Evolutionary conservation across 2,888 invertebrate genomes (phyloP).

Genomic region (Callyntrura sp.): DNA sequence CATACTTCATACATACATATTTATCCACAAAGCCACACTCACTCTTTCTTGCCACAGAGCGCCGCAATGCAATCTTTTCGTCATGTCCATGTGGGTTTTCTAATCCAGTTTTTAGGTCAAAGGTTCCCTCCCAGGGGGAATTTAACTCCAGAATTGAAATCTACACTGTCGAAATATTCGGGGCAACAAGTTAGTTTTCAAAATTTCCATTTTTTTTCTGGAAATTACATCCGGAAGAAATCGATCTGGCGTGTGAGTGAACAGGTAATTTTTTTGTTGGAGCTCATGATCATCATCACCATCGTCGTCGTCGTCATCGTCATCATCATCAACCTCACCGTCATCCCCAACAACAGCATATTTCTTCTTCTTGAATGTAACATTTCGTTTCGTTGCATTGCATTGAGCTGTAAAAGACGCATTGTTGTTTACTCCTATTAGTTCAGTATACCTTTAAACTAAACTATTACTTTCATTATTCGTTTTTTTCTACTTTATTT

Average conservation of each 20-base stretch:
- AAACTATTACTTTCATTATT: conserved; percentile 72
- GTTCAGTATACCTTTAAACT: conserved; percentile 50
- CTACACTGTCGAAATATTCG: conserved; percentile 66
- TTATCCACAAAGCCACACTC: conserved; percentile 53
- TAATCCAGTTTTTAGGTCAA: conserved; percentile 69
- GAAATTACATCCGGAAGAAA: conserved; percentile 66
- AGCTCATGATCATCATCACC: conserved; percentile 48
- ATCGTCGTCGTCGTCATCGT: conserved; percentile 55
- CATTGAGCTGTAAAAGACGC: conserved; percentile 72
- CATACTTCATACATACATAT: conserved; percentile 28
- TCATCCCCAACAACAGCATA: conserved; percentile 44
- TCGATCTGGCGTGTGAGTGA: conserved; percentile 63
- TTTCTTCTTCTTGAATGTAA: conserved; percentile 44
- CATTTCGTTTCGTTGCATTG: conserved; percentile 63
- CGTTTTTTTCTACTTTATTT: conserved; percentile 36
- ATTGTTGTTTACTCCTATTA: conserved; percentile 65
- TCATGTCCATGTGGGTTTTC: conserved; percentile 80
- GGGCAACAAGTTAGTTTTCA: background rate
- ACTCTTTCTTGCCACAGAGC: conserved; percentile 52
- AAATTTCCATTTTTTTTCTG: conserved; percentile 23
- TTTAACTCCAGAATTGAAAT: conserved; percentile 66
- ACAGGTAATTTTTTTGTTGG: conserved; percentile 54
- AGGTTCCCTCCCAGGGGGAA: conserved; percentile 63
- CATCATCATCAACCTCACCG: too few species aligned
- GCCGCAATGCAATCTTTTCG: conserved; percentile 37